Evolutionary conservation across 2,113 vertebrate genomes (phyloP).

Genomic region (Equus quagga): DNA sequence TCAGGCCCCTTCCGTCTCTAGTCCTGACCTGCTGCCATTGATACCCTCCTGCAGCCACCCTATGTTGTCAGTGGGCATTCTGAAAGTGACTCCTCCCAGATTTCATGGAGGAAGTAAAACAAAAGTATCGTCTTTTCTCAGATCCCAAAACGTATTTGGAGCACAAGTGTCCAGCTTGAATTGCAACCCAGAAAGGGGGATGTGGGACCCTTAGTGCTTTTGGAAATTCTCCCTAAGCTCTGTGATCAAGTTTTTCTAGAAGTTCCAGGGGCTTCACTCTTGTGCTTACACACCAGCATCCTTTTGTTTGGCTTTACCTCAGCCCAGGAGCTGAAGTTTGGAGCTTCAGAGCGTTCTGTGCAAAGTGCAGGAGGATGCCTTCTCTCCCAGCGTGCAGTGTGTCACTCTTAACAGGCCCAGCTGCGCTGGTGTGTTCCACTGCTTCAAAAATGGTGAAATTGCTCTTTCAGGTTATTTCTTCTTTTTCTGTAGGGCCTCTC

Average conservation of each 20-base stretch:
- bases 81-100: neutral
- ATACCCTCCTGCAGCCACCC: neutral
- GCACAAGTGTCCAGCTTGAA: neutral
- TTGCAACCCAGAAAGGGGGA: neutral
- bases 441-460: neutral
- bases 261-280: neutral
- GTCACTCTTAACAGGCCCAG: neutral
- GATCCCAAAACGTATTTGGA: neutral
- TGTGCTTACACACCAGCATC: neutral
- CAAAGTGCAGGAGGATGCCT: neutral
- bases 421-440: neutral
- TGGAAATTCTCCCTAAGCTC: neutral
- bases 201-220: neutral
- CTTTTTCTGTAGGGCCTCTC: neutral
- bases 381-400: neutral
- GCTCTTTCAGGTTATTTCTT: neutral
- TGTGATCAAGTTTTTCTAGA: neutral
- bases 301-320: neutral
- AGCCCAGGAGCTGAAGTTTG: neutral
- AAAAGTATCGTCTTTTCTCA: conserved; percentile 32
- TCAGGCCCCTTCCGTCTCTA: neutral
- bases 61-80: neutral
- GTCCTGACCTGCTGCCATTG: neutral
- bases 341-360: neutral
- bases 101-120: neutral